Conservation (phyloP, 2,797 vertebrate species). For the Dipus sagitta region DNA sequence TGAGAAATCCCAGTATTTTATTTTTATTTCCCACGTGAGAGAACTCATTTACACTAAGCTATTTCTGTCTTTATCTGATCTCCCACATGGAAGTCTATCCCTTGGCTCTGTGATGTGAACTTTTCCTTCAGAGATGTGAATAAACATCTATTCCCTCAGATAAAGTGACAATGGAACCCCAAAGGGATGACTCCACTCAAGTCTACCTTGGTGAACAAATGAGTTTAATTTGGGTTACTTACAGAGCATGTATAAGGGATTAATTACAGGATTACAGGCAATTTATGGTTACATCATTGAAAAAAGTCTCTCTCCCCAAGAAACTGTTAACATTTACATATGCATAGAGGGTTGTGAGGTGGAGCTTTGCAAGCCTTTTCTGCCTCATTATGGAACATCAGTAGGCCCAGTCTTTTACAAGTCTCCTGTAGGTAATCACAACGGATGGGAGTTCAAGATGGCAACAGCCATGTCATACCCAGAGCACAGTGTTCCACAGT, state of each 20-base stretch:
- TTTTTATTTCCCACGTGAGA: constrained; percentile 8
- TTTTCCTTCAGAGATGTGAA: neutral
- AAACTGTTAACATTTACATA: neutral
- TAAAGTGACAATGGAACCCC: neutral
- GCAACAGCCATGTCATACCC: neutral
- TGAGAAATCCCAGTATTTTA: neutral
- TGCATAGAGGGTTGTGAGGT: neutral
- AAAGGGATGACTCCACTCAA: neutral
- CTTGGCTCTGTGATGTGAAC: neutral
- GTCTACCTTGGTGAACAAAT: neutral
- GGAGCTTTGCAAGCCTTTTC: neutral
- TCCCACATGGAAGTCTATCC: neutral
- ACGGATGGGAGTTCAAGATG: neutral
- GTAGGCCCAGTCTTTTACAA: neutral
- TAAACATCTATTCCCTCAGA: neutral
- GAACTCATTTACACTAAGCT: neutral
- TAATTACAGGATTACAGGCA: neutral
- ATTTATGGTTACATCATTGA: neutral
- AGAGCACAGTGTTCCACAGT: neutral
- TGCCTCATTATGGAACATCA: neutral
- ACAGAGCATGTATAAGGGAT: too few species aligned
- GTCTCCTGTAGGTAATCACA: too few species aligned
- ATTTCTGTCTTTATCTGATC: neutral
- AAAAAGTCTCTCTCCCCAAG: neutral
- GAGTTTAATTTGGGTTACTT: neutral